Conservation (phyloP, 2,888 invertebrate genomes). For the Tenodera sinensis region DNA sequence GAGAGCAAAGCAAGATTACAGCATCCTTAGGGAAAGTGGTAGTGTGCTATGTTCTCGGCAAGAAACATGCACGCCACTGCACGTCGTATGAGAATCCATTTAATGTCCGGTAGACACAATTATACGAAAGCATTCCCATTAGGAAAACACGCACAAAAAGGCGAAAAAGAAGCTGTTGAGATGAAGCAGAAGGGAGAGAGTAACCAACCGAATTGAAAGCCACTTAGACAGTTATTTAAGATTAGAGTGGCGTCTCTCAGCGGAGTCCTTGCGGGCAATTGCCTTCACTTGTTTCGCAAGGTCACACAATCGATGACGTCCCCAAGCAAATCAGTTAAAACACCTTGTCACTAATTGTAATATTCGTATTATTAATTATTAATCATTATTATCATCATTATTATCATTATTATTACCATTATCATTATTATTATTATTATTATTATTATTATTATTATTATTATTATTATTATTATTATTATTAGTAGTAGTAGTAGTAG, state of each 20-base stretch:
- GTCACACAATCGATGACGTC: not conserved
- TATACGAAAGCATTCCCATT: not conserved
- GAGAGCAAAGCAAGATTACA: too few relatives aligned
- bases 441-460: too few relatives aligned
- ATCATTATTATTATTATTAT: too few relatives aligned
- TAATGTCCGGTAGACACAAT: not conserved
- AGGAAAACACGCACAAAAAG: not conserved
- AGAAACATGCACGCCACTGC: not conserved
- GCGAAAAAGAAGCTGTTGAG: not conserved
- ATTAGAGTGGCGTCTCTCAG: conserved; percentile 8
- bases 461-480: too few relatives aligned
- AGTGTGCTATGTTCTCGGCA: too few relatives aligned
- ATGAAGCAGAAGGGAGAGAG: not conserved
- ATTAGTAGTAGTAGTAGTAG: too few relatives aligned
- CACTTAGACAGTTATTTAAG: conserved; percentile 27
- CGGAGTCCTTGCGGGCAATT: not conserved
- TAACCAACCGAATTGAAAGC: conserved; percentile 25
- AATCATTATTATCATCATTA: too few relatives aligned
- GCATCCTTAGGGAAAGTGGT: too few relatives aligned
- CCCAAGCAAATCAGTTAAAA: not conserved
- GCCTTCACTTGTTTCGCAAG: not conserved
- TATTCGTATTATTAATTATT: too few relatives aligned
- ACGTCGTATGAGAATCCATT: not conserved
- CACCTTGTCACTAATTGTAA: too few relatives aligned
- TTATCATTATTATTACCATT: too few relatives aligned